Evolutionary conservation across 2,888 invertebrate genomes (phyloP).

Genomic region (Trachelus tabidus): DNA sequence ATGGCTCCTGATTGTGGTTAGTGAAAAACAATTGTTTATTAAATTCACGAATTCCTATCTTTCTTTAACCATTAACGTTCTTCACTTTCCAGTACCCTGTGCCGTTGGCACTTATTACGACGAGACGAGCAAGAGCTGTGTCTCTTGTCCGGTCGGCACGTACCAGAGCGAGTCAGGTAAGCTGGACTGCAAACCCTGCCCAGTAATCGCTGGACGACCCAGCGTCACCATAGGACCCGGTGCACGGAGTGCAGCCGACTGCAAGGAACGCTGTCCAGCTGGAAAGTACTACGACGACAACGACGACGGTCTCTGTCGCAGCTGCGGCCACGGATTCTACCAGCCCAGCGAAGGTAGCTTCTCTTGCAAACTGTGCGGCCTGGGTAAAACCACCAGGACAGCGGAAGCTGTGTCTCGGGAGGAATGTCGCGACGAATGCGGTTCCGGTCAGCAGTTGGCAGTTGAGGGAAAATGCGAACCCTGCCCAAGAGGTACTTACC

Average conservation of each 20-base stretch:
- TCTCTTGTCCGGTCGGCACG: conserved; percentile 86
- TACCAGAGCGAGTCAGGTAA: conserved; percentile 96
- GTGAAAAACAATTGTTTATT: conserved; percentile 34
- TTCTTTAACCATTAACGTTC: not conserved
- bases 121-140: conserved; percentile 79
- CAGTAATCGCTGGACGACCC: conserved; percentile 87
- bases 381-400: conserved; percentile 92
- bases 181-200: conserved; percentile 88
- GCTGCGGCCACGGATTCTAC: conserved; percentile 94
- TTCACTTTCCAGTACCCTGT: conserved; percentile 78
- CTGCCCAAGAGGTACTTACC: conserved; percentile 89
- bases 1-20: conserved; percentile 93
- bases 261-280: conserved; percentile 93
- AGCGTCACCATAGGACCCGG: conserved; percentile 90
- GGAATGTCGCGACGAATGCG: conserved; percentile 92
- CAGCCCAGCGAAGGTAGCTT: conserved; percentile 93
- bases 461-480: conserved; percentile 91
- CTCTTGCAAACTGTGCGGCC: conserved; percentile 86
- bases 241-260: conserved; percentile 88
- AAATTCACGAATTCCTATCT: not conserved
- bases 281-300: conserved; percentile 95
- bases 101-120: conserved; percentile 91
- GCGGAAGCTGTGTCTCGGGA: conserved; percentile 88
- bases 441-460: conserved; percentile 85
- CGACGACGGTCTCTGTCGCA: conserved; percentile 86